Conservation (phyloP, 2,888 invertebrate species). For the Epinotia demarniana region DNA sequence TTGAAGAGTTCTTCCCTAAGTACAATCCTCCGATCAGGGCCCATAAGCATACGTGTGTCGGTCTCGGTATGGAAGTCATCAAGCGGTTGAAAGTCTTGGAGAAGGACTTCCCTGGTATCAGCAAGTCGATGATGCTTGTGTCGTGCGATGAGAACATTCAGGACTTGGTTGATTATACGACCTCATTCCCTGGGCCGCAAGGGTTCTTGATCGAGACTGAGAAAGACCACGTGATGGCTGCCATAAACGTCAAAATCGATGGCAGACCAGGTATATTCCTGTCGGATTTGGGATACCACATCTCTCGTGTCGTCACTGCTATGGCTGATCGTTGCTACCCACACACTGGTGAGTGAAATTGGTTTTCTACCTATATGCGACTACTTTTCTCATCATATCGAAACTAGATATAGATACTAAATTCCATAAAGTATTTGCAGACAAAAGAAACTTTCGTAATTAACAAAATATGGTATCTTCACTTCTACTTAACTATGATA, state of each 20-base stretch:
- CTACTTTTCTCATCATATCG: not conserved
- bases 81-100: slow-evolving; percentile 86
- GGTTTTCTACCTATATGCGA: not conserved
- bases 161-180: slow-evolving; percentile 86
- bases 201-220: slow-evolving; percentile 88
- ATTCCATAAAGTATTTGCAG: no score
- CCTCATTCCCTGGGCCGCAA: slow-evolving; percentile 85
- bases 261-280: slow-evolving; percentile 91
- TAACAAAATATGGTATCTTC: not conserved
- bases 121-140: slow-evolving; percentile 89
- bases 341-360: slow-evolving; percentile 88
- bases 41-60: slow-evolving; percentile 95
- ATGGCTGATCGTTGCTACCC: slow-evolving; percentile 95
- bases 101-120: slow-evolving; percentile 87
- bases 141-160: slow-evolving; percentile 95
- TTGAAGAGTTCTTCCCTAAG: slow-evolving; percentile 91
- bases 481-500: no score
- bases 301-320: slow-evolving; percentile 93
- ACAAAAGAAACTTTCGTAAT: not conserved
- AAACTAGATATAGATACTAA: no score
- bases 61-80: slow-evolving; percentile 93
- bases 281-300: slow-evolving; percentile 96
- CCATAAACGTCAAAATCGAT: slow-evolving; percentile 89
- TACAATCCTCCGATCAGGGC: slow-evolving; percentile 93
- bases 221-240: slow-evolving; percentile 95